Base-by-base conservation (phyloP, 2,113 vertebrate species). In the Toxotes jaculatrix region DNA sequence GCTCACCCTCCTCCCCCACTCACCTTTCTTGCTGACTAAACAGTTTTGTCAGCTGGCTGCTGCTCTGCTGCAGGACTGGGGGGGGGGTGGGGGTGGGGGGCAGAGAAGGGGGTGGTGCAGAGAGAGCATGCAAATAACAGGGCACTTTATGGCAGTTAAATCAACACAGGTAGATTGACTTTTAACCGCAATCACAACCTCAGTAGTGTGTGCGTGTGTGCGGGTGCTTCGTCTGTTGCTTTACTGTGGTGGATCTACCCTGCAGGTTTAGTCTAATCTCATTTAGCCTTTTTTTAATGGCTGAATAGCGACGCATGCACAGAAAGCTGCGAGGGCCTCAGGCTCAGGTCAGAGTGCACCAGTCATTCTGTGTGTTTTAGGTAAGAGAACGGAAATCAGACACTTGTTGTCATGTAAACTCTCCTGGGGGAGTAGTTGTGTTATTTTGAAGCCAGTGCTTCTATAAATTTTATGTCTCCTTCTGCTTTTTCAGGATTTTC, bases 1-100 rank as follows among this genome's bases (percentile, higher is more conserved):
- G 55, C 77, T 79, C 79, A 3, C 57, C 53, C 64, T 57, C 61
- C 80, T 87, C 89, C 77, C 83, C 85, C 79, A 62, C 86, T 86
- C 61, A 27, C 77, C 77, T 82, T 83, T 92, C 90, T 88, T 95
- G 95, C 96, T 96, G 96, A 97, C 96, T 95, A 93, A 95, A 96
- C 96, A 95, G 89, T 96, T 96, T 90, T 95, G 94, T 96, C 96
- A 96, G 96, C 95, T 95, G 95, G 95, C 93, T 94, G 94, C 82
- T 53, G 74, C 75, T 65, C 56, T 7, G 65, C 55, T 69, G 57
- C 19, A 77, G 60, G 73, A 76, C 36, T 45, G 71, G 43, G 4
- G 8, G 19, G 8, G 12, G 55, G 43, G 17, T 17, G 38, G 27
- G 49, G 40, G 42, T 9, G 49, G 49, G 19, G 34, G 31, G 2